Evolutionary conservation across 2,888 invertebrate species (phyloP), one percentile per base, ranked within the genome.

Genomic region (Catocala nupta): DNA sequence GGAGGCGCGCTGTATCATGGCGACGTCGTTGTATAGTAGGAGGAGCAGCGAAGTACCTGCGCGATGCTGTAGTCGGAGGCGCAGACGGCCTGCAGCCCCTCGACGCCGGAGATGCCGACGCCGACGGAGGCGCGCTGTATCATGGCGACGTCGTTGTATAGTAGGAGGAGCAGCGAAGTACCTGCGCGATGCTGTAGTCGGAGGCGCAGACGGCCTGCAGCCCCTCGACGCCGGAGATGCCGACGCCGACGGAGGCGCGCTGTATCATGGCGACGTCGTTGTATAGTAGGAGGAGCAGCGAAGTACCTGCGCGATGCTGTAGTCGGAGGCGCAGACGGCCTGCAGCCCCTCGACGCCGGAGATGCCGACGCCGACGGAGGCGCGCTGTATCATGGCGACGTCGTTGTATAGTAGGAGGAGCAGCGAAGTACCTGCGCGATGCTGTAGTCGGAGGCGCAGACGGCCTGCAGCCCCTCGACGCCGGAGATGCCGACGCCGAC

Each of bases 11-110:
- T 98, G 98, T 73, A 99, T 99, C 99, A 99, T 99, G 34, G 99
- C 99, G 59, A 99, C 99, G 93, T 99, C 99, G 90, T 99, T 99
- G 68, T 16, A 16, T 16, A 16, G 16, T 16, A 16, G 16, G 16
- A 16, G 16, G 1, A 16, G 16, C 16, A 16, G 16, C 16, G 16
- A 16, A 16, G 39, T 50, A 76, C 77, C 77, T 77, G 98, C 56
- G 98, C 99, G 83, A 99, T 99, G 76, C 99, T 98, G 94, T 99
- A 99, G 92, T 99, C 99, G 36, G 99, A 99, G 44, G 99, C 99
- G 90, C 99, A 99, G 5, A 99, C 99, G 5, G 99, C 99, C 95
- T 99, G 99, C 79, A 99, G 95, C n/a, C 99, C 99, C 94, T 99
- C 99, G 10, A 98, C 97, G 48, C 99, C 99, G 48, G 99, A 99